Conservation (phyloP, 2,797 vertebrate species). For the Crotalus adamanteus region DNA sequence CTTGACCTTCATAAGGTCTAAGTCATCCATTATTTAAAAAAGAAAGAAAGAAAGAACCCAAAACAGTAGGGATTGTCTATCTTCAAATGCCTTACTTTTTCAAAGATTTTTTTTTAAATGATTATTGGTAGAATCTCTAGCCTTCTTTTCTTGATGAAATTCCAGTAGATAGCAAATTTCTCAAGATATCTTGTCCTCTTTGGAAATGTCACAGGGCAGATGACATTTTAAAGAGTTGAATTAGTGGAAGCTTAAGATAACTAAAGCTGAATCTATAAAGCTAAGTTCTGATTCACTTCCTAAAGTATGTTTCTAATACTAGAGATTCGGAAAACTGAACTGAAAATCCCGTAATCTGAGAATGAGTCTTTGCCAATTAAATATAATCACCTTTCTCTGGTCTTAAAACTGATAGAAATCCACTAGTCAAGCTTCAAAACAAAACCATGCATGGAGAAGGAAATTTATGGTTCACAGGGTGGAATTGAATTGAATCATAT, state of each 20-base stretch:
- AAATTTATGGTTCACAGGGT: background rate
- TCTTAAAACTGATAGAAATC: background rate
- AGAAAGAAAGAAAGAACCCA: conserved; percentile 12
- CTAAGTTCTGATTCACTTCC: background rate
- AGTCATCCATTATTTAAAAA: conserved; percentile 55
- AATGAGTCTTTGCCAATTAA: too few relatives aligned
- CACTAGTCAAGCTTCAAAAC: background rate
- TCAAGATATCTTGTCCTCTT: conserved; percentile 9
- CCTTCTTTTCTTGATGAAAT: conserved; percentile 35
- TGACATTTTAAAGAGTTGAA: conserved; percentile 30
- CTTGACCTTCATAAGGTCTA: conserved; percentile 58
- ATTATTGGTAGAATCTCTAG: conserved; percentile 36
- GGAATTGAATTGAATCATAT: background rate
- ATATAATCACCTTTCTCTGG: background rate
- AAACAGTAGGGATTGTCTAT: conserved; percentile 44
- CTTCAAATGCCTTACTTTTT: conserved; percentile 42
- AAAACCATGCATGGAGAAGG: background rate
- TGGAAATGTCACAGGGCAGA: conserved; percentile 39
- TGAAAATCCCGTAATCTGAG: background rate
- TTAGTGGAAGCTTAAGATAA: conserved; percentile 31
- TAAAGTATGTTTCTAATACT: background rate
- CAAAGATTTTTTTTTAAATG: conserved; percentile 49
- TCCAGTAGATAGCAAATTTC: conserved; percentile 38
- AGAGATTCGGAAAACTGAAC: background rate
- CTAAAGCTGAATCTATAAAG: background rate